A percentile compares a stretch with the other conserved stretches of the same genome.
Evolutionary conservation across 2,888 invertebrate genomes (phyloP).

Genomic region (Melanargia galathea): DNA sequence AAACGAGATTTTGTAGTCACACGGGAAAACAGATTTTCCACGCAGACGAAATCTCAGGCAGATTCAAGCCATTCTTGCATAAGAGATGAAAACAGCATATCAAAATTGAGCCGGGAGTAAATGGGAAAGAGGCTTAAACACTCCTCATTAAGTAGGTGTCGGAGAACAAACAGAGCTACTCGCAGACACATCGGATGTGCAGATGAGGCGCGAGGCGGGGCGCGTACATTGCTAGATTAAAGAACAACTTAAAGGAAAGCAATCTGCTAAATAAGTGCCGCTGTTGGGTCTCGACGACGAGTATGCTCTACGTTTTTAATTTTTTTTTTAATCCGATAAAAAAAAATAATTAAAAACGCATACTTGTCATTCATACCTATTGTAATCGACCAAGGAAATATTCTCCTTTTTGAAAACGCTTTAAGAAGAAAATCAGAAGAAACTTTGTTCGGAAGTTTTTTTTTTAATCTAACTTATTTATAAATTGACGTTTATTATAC

Average conservation of each 20-base stretch:
- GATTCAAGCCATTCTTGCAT: not conserved
- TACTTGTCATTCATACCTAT: too few species aligned
- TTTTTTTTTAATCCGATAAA: too few species aligned
- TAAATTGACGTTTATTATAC: too few species aligned
- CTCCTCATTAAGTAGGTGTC: conserved; percentile 27
- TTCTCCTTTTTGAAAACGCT: too few species aligned
- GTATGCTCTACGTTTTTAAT: conserved; percentile 56
- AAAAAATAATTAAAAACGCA: too few species aligned
- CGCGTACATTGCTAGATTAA: conserved; percentile 69
- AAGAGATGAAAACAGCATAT: conserved; percentile 8
- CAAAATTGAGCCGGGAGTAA: conserved; percentile 15
- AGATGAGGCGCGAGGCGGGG: conserved; percentile 36
- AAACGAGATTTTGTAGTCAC: not conserved
- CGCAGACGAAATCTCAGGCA: not conserved
- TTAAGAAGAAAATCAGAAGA: too few species aligned
- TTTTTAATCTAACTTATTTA: too few species aligned
- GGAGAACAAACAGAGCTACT: conserved; percentile 34
- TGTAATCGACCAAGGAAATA: too few species aligned
- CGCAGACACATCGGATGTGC: conserved; percentile 28
- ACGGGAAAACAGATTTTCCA: not conserved
- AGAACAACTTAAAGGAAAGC: conserved; percentile 82
- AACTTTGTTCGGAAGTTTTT: too few species aligned
- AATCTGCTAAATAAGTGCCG: conserved; percentile 81
- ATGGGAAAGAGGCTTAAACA: conserved; percentile 23
- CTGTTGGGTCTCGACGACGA: conserved; percentile 46